Evolutionary conservation across 2,888 invertebrate genomes (phyloP), one percentile per base, ranked within the genome.

Genomic region (Aleiodes leptofemur): DNA sequence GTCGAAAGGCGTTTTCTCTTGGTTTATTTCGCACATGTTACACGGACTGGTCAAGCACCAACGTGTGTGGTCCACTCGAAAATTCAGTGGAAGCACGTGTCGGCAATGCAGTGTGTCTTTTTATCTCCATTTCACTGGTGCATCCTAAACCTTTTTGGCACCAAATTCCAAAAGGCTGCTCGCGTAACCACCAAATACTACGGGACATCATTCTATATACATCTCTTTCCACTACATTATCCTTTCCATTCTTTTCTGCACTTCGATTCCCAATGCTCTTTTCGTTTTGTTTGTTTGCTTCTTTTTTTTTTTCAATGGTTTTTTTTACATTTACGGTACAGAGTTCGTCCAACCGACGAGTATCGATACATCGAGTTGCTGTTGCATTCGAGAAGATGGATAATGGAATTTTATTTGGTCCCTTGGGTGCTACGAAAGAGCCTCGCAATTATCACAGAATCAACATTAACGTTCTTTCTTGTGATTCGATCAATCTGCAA

Each of bases 121-220:
- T 77, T 80, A 78, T 80, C 56, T 51, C 38, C 16, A 43, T 48
- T 55, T 16, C 59, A 64, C 69, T 69, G 70, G 57, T 43, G 61
- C 73, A 73, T 75, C 69, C 70, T 78, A 79, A 77, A 72, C 68
- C 77, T 84, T 84, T 84, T 84, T 82, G 79, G 77, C 78, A 76
- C 55, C 76, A 79, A 82, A 85, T 81, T 77, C 80, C 80, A 77
- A 82, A 84, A 85, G 84, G 82, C 48, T 8, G 23, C 79, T 80
- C 57, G 68, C 48, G 57, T 38, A 53, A 38, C 48, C 14, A 55
- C 16, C 11, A 23, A 69, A 69, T 57, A 59, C 57, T 9, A 53
- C 31, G 11, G 11, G 13, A 48, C 31, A 64, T 34, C 34, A 34
- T 34, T 34, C 34, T 34, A 34, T 34, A 34, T 34, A 34, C 34